Conservation (phyloP, 2,888 invertebrate species). For the Monochamus alternatus region DNA sequence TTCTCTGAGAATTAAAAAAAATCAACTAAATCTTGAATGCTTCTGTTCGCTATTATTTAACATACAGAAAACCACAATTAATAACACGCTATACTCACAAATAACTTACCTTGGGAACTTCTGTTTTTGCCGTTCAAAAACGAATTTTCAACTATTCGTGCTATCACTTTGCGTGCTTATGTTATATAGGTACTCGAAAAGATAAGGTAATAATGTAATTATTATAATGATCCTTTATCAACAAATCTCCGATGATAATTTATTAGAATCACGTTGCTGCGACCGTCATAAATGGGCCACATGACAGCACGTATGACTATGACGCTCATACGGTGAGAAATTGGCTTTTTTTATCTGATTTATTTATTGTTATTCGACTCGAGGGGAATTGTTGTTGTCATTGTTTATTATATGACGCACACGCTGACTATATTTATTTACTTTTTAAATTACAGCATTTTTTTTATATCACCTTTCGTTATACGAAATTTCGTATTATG, state of each 20-base stretch:
- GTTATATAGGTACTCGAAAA: background rate
- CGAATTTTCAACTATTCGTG: background rate
- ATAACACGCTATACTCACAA: background rate
- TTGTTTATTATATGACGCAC: background rate
- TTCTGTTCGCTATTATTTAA: background rate
- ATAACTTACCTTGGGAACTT: background rate
- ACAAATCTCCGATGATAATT: slow-evolving; percentile 4
- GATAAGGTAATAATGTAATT: slow-evolving; percentile 10
- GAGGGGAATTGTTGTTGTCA: background rate
- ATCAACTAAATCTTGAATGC: no score
- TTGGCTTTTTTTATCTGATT: background rate
- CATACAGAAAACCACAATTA: background rate
- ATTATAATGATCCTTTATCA: background rate
- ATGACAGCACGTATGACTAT: background rate
- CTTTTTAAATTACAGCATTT: background rate
- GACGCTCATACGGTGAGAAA: background rate
- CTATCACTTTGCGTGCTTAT: background rate
- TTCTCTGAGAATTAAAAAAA: no score
- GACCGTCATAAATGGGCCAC: background rate
- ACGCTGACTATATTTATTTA: background rate
- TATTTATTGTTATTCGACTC: background rate
- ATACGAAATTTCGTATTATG: background rate
- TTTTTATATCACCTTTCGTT: background rate
- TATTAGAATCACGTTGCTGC: background rate
- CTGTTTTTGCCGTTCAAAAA: background rate